Conservation (phyloP, 1,140 invertebrate species). For the Drosophila tristis region DNA sequence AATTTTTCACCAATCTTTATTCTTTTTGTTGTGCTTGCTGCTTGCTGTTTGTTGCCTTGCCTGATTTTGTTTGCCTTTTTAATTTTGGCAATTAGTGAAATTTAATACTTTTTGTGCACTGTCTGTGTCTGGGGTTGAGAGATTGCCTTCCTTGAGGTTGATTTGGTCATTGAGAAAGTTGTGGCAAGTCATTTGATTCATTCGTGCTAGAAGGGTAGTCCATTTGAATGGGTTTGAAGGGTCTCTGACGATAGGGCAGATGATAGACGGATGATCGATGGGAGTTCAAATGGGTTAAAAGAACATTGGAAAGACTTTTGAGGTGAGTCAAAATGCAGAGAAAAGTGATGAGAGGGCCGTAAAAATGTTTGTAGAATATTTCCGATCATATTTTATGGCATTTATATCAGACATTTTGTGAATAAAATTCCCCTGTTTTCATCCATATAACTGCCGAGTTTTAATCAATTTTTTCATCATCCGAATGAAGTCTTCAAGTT, state of each 20-base stretch:
- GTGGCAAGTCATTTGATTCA: conserved; percentile 14
- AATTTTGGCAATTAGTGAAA: conserved; percentile 80
- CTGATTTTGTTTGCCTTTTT: conserved; percentile 41
- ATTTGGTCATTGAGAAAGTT: conserved; percentile 38
- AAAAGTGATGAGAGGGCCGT: neutral
- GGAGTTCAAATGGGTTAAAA: conserved; percentile 1
- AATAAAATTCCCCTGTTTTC: no score
- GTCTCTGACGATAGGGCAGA: conserved; percentile 7
- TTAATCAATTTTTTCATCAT: no score
- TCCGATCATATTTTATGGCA: no score
- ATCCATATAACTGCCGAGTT: no score
- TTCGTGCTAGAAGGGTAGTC: neutral
- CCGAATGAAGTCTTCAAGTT: conserved; percentile 1
- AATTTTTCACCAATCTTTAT: conserved; percentile 61
- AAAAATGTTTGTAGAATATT: neutral
- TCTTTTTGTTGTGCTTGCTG: conserved; percentile 15
- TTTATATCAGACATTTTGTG: neutral
- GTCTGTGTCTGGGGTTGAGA: conserved; percentile 24
- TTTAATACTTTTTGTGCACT: conserved; percentile 77
- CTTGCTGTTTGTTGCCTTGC: neutral
- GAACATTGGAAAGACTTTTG: neutral
- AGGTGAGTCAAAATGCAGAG: neutral
- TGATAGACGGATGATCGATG: conserved; percentile 30
- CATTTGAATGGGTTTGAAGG: conserved; percentile 1
- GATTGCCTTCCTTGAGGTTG: conserved; percentile 8